Base-by-base conservation (phyloP, 2,113 vertebrate species). In the Percina caprodes region DNA sequence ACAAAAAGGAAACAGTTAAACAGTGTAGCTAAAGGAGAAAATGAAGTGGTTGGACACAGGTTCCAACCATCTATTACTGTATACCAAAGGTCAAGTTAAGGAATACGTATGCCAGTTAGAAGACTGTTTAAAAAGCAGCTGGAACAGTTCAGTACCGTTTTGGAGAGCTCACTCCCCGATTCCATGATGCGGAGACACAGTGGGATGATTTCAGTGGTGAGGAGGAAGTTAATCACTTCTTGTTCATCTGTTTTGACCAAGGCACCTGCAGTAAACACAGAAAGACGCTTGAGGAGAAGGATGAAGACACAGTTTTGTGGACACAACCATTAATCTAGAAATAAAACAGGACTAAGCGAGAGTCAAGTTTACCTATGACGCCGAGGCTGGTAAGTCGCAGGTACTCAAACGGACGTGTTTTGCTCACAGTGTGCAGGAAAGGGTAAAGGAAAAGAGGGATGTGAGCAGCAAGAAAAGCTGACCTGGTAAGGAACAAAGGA, bases 171-270 rank as follows among this genome's bases (percentile, higher is more conserved):
- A 69, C 98, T 99, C 88, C 98, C 98, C 51, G 98, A 99, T 91
- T 99, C 98, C 98, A 99, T 99, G 88, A 99, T 99, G 65, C 98
- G 97, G 67, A 99, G 96, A 91, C 98, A 99, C 67, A 99, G 94
- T 9, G 98, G 98, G 89, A 99, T 99, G 91, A 99, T 99, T 95
- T 99, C 98, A 89, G 98, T 99, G 46, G 98, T 99, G 85, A 99
- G 75, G 74, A 99, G 95, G 92, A 99, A 99, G 92, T 99, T 99
- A 83, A 99, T 99, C 88, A 99, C 98, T 94, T 99, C 98, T 88
- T 99, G 98, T 80, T 99, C 98, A 23, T 99, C 98, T 6, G 98
- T 99, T 95, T 99, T 99, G 77, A 99, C 98, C 92, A 99, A 92
- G 10, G 98, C 98, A 45, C 98, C 98, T 99, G 83, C 19, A 83